These are phyloP conservation scores for Sigmodon hispidus DNA, from an alignment of 2,113 vertebrate species.

Conservation along the genomic window DNA sequence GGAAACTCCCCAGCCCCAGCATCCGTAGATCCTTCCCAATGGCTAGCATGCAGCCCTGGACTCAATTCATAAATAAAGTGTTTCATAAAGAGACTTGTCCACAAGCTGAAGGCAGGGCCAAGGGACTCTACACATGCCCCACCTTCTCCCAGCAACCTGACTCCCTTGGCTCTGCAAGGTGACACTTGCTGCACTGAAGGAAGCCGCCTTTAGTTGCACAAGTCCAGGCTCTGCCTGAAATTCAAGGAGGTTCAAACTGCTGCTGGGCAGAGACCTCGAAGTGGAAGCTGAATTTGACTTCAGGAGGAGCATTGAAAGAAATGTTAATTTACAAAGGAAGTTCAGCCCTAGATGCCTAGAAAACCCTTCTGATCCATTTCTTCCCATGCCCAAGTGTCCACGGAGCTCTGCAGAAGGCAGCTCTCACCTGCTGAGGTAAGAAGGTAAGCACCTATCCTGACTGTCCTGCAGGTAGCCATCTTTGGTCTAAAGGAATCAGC, in stretches of 20 bases:
- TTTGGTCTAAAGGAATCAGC: conserved; percentile 58
- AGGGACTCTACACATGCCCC: not conserved
- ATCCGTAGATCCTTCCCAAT: not conserved
- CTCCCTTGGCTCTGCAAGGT: not conserved
- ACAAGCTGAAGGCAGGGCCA: not conserved
- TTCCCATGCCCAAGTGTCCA: not conserved
- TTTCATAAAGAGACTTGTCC: not conserved
- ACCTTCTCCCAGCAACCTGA: not conserved
- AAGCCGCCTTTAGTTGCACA: not conserved
- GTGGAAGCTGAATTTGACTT: not conserved
- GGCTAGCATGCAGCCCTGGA: not conserved
- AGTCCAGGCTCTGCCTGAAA: not conserved
- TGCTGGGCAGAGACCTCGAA: not conserved
- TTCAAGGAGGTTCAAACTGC: not conserved
- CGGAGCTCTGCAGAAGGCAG: not conserved
- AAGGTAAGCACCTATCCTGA: not conserved
- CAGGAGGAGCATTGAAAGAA: not conserved
- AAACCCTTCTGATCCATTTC: conserved; percentile 3
- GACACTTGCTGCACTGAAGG: not conserved
- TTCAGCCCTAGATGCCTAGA: not conserved
- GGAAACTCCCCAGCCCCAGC: not conserved
- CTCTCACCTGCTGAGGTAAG: not conserved
- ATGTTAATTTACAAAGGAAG: not conserved
- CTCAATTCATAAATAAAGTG: not conserved
- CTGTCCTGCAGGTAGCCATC: not conserved